Percentiles rank a stretch among this genome's conserved stretches.
phyloP scores from a whole-genome alignment of 2,888 invertebrate species.

The Brachycybe producta region DNA sequence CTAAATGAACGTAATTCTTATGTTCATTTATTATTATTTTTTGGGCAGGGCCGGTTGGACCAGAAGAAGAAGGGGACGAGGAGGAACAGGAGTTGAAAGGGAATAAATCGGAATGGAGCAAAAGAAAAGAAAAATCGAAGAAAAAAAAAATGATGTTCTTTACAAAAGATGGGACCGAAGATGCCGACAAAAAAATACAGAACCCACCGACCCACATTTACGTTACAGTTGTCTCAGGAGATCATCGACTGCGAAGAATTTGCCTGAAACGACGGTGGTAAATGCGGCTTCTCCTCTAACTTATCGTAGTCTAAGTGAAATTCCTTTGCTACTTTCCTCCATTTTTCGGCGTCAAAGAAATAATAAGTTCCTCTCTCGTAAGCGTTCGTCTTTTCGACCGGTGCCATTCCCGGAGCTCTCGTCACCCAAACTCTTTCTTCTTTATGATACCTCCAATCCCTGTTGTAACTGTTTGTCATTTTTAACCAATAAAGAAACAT shows the following conservation, averaged over 20 bases:
- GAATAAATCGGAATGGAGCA: too few relatives aligned
- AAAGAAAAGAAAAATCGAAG: too few relatives aligned
- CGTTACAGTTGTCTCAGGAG: too few relatives aligned
- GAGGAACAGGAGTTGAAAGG: too few relatives aligned
- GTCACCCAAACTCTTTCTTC: slow-evolving; percentile 99
- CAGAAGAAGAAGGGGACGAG: too few relatives aligned
- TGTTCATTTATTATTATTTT: too few relatives aligned
- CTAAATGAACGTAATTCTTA: too few relatives aligned
- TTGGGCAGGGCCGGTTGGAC: too few relatives aligned
- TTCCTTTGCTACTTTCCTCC: slow-evolving; percentile 98
- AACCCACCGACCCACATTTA: too few relatives aligned
- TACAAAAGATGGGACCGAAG: too few relatives aligned
- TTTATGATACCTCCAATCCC: slow-evolving; percentile 99
- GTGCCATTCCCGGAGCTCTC: slow-evolving; percentile 86
- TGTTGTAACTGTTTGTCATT: slow-evolving; percentile 59
- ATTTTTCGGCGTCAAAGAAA: slow-evolving; percentile 97
- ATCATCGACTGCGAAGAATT: neutral
- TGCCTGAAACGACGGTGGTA: slow-evolving; percentile 41
- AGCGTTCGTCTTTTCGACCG: slow-evolving; percentile 85
- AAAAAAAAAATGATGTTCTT: too few relatives aligned
- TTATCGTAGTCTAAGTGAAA: slow-evolving; percentile 98
- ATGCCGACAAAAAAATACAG: too few relatives aligned
- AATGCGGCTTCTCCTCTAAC: slow-evolving; percentile 81
- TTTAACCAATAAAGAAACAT: neutral
- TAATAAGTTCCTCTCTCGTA: slow-evolving; percentile 99